Conservation (phyloP, 2,113 vertebrate species). For the Motacilla tschutschensis region DNA sequence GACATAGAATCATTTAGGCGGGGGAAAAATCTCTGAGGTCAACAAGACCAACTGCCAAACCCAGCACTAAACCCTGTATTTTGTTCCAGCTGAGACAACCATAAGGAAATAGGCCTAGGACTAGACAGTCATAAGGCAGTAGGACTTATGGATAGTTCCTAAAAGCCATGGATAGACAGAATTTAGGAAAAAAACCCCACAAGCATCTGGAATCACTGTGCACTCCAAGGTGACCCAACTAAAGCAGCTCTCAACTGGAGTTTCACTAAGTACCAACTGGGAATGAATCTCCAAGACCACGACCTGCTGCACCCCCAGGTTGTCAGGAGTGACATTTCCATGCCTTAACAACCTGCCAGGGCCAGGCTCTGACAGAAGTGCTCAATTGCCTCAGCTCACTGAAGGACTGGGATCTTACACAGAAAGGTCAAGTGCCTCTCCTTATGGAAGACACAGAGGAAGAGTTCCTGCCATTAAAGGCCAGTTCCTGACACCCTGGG, state of each 20-base stretch:
- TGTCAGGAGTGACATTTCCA: background rate
- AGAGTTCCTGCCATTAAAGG: background rate
- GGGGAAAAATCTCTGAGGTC: background rate
- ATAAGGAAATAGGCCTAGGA: background rate
- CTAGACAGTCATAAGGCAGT: background rate
- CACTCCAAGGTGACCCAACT: background rate
- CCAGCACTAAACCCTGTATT: background rate
- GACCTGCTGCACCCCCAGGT: background rate
- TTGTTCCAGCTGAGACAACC: background rate
- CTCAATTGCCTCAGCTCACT: background rate
- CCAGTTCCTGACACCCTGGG: background rate
- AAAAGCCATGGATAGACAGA: accelerated
- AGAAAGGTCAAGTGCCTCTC: constrained; percentile 5
- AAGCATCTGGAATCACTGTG: background rate
- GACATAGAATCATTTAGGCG: background rate
- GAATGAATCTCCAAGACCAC: background rate
- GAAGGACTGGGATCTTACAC: background rate
- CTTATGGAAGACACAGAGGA: background rate
- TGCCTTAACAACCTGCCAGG: background rate
- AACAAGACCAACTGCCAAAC: background rate
- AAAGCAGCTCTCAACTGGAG: background rate
- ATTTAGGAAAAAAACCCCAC: background rate
- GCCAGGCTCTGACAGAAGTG: background rate
- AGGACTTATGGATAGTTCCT: background rate
- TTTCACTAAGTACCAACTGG: background rate